These are phyloP conservation scores for Heliothis subflexa DNA, from an alignment of 1,140 invertebrate species.

Conservation along the genomic window DNA sequence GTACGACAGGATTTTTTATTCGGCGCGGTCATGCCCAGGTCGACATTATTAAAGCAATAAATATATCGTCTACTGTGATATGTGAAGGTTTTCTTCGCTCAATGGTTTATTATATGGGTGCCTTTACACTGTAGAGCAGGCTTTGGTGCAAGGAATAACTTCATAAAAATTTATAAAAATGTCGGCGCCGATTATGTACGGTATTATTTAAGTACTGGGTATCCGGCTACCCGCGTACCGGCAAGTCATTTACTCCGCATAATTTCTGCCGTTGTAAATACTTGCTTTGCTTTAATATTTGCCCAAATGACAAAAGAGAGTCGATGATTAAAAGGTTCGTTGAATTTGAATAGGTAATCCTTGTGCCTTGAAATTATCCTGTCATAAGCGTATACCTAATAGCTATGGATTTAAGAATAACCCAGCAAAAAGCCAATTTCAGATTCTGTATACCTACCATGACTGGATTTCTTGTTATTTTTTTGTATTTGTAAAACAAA, in stretches of 20 bases:
- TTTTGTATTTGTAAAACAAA: neutral
- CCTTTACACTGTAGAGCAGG: constrained; percentile 19
- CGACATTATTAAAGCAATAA: constrained; percentile 52
- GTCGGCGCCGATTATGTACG: constrained; percentile 28
- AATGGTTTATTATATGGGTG: constrained; percentile 22
- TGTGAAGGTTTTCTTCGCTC: constrained; percentile 19
- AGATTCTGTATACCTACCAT: neutral
- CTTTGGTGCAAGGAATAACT: constrained; percentile 26
- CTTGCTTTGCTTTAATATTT: constrained; percentile 35
- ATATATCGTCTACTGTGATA: constrained; percentile 31
- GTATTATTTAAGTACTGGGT: constrained; percentile 26
- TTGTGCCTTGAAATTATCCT: constrained; percentile 21
- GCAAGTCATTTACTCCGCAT: constrained; percentile 36
- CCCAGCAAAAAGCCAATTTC: constrained; percentile 2
- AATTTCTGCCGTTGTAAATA: constrained; percentile 39
- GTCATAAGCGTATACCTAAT: constrained; percentile 25
- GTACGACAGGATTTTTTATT: constrained; percentile 57
- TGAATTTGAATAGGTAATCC: constrained; percentile 36
- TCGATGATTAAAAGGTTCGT: constrained; percentile 36
- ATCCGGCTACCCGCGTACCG: constrained; percentile 5
- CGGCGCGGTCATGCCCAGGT: constrained; percentile 25
- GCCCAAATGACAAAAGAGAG: constrained; percentile 38
- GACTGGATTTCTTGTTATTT: no score
- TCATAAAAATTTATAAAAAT: constrained; percentile 42
- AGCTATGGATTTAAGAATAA: constrained; percentile 13